A percentile compares a stretch with the other conserved stretches of the same genome.
These are phyloP conservation scores for Triops longicaudatus DNA, from an alignment of 1,140 invertebrate genomes.

Conservation along the genomic window DNA sequence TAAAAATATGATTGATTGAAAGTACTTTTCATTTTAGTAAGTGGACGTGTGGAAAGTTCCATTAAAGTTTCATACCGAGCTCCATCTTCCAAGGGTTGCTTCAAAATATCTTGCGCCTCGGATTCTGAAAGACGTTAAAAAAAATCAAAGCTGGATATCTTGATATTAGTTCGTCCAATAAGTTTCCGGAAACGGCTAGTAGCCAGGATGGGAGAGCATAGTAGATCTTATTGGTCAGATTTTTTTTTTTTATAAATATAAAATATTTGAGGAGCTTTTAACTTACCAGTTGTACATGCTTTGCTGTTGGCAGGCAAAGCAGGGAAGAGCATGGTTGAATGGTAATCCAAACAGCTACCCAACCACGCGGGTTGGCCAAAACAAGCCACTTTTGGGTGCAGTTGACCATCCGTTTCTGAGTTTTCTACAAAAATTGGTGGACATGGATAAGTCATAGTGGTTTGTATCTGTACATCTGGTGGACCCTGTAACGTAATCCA, in stretches of 20 bases:
- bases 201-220: too few species aligned
- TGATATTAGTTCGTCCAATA: not conserved
- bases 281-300: conserved; percentile 3
- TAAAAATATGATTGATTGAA: not conserved
- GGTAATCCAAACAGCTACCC: not conserved
- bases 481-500: not conserved
- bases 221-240: too few species aligned
- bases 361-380: not conserved
- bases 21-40: not conserved
- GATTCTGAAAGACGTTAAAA: not conserved
- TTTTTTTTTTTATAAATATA: too few species aligned
- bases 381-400: not conserved
- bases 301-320: not conserved
- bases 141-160: not conserved
- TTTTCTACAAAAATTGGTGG: not conserved
- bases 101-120: not conserved
- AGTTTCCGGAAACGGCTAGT: too few species aligned
- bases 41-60: not conserved
- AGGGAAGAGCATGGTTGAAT: not conserved
- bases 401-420: not conserved
- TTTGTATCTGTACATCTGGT: not conserved
- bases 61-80: not conserved
- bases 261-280: too few species aligned
- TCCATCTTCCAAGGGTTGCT: not conserved
- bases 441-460: not conserved